Conservation (phyloP, 1,140 invertebrate genomes). For the Proctacanthus coquilletti region DNA sequence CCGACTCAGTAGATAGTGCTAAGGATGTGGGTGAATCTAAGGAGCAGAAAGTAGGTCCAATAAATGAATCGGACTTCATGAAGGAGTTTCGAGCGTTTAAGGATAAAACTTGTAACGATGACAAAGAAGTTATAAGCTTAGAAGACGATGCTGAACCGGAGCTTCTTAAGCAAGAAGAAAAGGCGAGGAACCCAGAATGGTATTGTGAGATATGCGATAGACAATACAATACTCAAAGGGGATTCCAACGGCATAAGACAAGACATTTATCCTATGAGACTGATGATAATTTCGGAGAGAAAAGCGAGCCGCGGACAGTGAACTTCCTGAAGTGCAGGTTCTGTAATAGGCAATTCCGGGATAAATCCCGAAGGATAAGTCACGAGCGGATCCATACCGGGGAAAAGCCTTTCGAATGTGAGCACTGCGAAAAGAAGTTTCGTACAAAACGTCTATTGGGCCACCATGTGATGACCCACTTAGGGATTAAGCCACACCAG, state of each 20-base stretch:
- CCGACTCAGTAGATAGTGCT: not conserved
- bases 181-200: not conserved
- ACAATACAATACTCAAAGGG: not conserved
- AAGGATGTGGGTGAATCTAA: not conserved
- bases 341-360: not conserved
- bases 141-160: not conserved
- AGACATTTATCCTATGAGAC: not conserved
- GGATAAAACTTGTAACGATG: not conserved
- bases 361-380: constrained; percentile 4
- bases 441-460: constrained; percentile 25
- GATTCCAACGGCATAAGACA: not conserved
- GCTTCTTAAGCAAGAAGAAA: not conserved
- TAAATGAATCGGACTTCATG: not conserved
- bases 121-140: not conserved
- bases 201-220: not conserved
- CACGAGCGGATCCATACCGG: constrained; percentile 23
- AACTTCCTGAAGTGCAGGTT: not conserved
- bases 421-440: constrained; percentile 20
- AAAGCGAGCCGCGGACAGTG: too few relatives aligned
- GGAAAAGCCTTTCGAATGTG: constrained; percentile 23
- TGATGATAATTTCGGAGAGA: not conserved
- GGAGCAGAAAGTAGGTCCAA: not conserved
- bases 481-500: too few relatives aligned
- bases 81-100: not conserved
- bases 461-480: constrained; percentile 34